A percentile compares a stretch with the other conserved stretches of the same genome.
phyloP scores from a whole-genome alignment of 2,113 vertebrate species.

The Lampris incognitus region DNA sequence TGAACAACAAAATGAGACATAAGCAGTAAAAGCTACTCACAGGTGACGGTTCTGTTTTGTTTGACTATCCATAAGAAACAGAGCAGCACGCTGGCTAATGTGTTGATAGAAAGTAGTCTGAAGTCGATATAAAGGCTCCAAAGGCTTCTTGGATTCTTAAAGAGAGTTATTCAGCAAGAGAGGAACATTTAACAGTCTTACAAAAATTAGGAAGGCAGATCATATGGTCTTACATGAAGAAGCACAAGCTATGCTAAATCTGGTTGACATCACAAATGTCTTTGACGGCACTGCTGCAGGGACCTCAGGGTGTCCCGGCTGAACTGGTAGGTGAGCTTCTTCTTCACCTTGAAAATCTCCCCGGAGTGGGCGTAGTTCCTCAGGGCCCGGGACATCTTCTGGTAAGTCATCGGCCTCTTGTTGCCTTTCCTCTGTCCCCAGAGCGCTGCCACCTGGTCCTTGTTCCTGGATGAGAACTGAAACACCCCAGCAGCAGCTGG shows the following conservation, averaged over 20 bases:
- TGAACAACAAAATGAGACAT: constrained; percentile 21
- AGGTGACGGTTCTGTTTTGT: too few species aligned
- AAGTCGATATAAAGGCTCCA: too few species aligned
- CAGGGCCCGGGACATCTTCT: constrained; percentile 86
- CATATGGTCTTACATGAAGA: neutral
- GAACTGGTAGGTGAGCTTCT: constrained; percentile 85
- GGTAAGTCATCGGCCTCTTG: constrained; percentile 85
- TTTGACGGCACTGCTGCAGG: constrained; percentile 50
- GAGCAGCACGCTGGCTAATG: too few species aligned
- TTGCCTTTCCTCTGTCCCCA: constrained; percentile 85
- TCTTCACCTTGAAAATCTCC: constrained; percentile 85
- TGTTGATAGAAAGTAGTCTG: too few species aligned
- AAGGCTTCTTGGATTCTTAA: too few species aligned
- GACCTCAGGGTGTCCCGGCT: constrained; percentile 69
- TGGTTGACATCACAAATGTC: constrained; percentile 20
- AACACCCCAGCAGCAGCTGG: constrained; percentile 77
- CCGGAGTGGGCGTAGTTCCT: constrained; percentile 84
- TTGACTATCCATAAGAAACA: too few species aligned
- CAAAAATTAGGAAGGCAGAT: neutral
- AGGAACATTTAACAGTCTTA: too few species aligned
- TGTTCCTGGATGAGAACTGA: constrained; percentile 84
- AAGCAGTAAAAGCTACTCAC: too few species aligned
- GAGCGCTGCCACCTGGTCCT: constrained; percentile 81
- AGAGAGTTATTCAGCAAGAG: too few species aligned
- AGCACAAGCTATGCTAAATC: neutral